Conservation (phyloP, 1,140 invertebrate genomes). For the Rhyacophila brunnea region DNA sequence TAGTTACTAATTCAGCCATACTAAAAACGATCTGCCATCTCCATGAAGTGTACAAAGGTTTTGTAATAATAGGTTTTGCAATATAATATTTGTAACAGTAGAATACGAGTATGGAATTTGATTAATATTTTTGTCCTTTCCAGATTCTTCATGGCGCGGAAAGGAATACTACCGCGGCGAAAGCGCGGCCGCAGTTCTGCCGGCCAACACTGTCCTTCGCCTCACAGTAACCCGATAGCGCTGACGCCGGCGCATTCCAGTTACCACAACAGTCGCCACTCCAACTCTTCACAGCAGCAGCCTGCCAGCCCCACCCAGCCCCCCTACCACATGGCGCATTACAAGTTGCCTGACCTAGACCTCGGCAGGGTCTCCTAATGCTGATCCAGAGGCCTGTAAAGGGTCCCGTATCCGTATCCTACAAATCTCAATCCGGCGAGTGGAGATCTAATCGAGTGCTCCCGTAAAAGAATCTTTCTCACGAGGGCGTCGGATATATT, state of each 20-base stretch:
- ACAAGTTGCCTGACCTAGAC: constrained; percentile 62
- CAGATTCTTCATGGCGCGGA: constrained; percentile 78
- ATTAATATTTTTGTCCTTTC: constrained; percentile 27
- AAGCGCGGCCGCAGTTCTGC: constrained; percentile 64
- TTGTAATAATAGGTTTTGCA: too few relatives aligned
- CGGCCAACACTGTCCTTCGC: constrained; percentile 32
- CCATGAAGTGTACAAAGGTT: too few relatives aligned
- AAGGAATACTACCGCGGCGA: constrained; percentile 72
- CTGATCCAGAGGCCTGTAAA: too few relatives aligned
- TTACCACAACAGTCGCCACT: constrained; percentile 33
- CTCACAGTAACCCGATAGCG: constrained; percentile 34
- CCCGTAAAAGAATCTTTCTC: too few relatives aligned
- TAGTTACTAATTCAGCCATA: too few relatives aligned
- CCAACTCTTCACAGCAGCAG: constrained; percentile 40
- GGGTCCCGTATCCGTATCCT: neutral
- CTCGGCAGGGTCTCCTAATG: constrained; percentile 32
- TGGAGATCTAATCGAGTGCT: too few relatives aligned
- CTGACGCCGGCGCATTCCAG: constrained; percentile 25
- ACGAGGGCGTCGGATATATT: too few relatives aligned
- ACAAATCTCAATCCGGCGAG: neutral
- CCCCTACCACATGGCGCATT: constrained; percentile 73
- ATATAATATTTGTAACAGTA: too few relatives aligned
- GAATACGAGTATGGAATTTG: too few relatives aligned
- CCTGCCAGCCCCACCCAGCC: constrained; percentile 60
- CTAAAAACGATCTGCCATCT: too few relatives aligned